Evolutionary conservation across 2,888 invertebrate genomes (phyloP), one percentile per base, ranked within the genome.

Genomic region (Parapristionchus giblindavisi): DNA sequence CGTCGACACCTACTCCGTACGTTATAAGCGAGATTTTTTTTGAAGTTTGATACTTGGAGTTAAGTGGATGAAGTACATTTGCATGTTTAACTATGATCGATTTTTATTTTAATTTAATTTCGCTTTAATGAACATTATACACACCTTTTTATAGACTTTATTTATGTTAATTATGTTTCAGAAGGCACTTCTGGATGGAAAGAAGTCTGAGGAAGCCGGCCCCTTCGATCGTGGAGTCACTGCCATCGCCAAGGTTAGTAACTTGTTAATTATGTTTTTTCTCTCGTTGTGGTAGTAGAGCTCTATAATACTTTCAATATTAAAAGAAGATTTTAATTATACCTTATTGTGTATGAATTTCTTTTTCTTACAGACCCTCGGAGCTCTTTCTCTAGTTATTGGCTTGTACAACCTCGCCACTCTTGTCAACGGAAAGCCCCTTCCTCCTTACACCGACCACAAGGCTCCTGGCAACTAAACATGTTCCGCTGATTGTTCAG

Each of bases 141-240:
- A 21, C 29, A 27, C 56, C 8, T 29, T 27, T 27, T 56, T 27
- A 8, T 27, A 11, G 27, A 3, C 29, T 29, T 56, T 27, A n/a
- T n/a, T 68, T 40, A 58, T 40, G 21, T 48, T 29, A 21, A 36
- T 54, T 2, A 3, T 58, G 14, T 78, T 79, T 43, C 73, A 84
- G 84, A 82, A 78, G 63, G 85, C 82, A 77, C 84, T 85, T 66
- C 84, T 85, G 76, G 85, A 83, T 40, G 85, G 85, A 77, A 83
- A 81, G 77, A 85, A 85, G 75, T 83, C 83, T 60, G 85, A 85
- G 77, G 84, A 84, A 48, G 84, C 84, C 24, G 83, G 84, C 73
- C 80, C 84, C 68, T 81, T 83, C 78, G 83, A 85, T 75, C 75
- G 71, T 21, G 78, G 76, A 29, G 76, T 83, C 63, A 77, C 82